phyloP scores from a whole-genome alignment of 1,140 invertebrate species.

The Drosophila pseudoobscura region DNA sequence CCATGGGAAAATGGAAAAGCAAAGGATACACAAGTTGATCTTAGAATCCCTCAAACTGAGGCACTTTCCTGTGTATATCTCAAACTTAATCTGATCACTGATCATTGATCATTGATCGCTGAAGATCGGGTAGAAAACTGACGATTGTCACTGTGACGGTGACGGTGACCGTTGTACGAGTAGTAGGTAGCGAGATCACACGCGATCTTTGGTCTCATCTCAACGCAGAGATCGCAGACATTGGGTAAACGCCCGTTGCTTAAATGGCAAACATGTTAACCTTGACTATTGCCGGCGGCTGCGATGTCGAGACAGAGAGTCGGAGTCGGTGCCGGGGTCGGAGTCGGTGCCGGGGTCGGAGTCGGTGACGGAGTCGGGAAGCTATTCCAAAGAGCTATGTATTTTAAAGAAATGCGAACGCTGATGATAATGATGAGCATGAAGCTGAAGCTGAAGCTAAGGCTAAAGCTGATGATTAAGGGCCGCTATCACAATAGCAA shows the following conservation, averaged over 20 bases:
- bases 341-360: constrained; percentile 28
- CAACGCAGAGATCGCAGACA: neutral
- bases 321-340: constrained; percentile 18
- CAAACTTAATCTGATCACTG: no score
- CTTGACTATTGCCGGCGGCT: constrained; percentile 54
- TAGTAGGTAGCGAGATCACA: no score
- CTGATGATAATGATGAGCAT: neutral
- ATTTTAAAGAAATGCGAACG: constrained; percentile 26
- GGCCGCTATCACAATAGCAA: neutral
- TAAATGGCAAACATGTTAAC: constrained; percentile 48
- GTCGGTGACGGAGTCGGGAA: constrained; percentile 22
- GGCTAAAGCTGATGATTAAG: no score
- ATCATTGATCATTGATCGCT: no score
- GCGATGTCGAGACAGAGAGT: constrained; percentile 8
- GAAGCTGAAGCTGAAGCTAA: neutral
- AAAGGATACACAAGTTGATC: no score
- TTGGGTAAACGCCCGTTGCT: constrained; percentile 32
- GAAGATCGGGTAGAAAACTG: no score
- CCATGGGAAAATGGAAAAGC: no score
- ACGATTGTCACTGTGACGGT: no score
- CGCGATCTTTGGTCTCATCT: no score
- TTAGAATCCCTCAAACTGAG: no score
- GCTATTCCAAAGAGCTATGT: constrained; percentile 24
- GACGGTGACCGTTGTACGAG: no score
- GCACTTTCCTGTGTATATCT: no score